Evolutionary conservation across 2,797 vertebrate genomes (phyloP).

Genomic region (Myotis pilosus): DNA sequence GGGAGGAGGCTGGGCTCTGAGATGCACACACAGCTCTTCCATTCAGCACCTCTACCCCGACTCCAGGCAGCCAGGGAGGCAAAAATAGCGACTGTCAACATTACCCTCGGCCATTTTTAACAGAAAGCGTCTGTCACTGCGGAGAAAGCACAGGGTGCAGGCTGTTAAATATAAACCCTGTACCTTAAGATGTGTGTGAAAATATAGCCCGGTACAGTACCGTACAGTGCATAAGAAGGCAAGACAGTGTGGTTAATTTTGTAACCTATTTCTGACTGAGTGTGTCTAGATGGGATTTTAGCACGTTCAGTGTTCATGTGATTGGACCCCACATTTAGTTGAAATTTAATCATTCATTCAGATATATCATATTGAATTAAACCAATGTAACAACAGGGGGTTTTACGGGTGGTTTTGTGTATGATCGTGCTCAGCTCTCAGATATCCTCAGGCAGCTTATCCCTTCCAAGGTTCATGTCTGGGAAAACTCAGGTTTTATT

Average conservation of each 20-base stretch:
- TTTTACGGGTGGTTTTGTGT: neutral
- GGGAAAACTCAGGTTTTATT: neutral
- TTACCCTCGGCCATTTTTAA: neutral
- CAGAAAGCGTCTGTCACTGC: neutral
- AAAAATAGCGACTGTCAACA: slow-evolving; percentile 15
- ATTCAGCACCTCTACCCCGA: neutral
- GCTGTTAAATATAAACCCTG: neutral
- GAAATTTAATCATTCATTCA: neutral
- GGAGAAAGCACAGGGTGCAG: neutral
- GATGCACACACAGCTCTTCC: neutral
- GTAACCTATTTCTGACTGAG: neutral
- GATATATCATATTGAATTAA: neutral
- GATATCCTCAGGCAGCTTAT: neutral
- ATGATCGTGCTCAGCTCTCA: neutral
- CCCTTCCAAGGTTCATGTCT: neutral
- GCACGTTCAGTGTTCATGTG: neutral
- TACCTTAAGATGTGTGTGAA: neutral
- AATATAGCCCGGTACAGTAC: neutral
- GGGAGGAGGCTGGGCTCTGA: neutral
- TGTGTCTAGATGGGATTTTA: neutral
- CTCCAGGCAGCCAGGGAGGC: neutral
- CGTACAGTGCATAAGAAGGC: neutral
- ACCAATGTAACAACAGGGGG: neutral
- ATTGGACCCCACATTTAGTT: neutral
- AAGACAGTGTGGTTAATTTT: neutral